Evolutionary conservation across 2,113 vertebrate genomes (phyloP), one percentile per base, ranked within the genome.

Genomic region (Pterocles orientalis): DNA sequence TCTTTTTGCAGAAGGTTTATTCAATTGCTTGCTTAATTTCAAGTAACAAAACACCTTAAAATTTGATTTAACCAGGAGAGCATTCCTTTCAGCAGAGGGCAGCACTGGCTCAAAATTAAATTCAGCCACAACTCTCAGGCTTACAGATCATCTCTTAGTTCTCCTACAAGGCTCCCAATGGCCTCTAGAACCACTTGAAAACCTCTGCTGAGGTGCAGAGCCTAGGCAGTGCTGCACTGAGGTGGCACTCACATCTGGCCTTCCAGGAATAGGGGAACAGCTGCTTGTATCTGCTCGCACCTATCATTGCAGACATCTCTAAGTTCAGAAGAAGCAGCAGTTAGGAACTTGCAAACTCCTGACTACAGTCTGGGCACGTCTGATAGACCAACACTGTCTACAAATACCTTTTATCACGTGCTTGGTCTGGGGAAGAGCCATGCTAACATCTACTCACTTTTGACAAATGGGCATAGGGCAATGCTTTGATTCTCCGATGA

Each of bases 231-330:
- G 58, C 41, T 41, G 41, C 33, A 47, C 15, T 45, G n/a, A 83
- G 62, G 54, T 10, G 20, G 15, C 50, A 78, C 12, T n/a, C 54
- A 8, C 25, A 79, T 10, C 6, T 51, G 61, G 34, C 47, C 69
- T 90, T 41, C 9, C 53, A 71, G 66, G 6, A 68, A 36, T 0
- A 18, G 17, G 4, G 29, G 7, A 82, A 85, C 0, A 75, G 47
- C 18, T 31, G 16, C 23, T 29, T 54, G 14, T 34, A 60, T 48
- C 26, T 54, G 33, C 73, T 29, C 9, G 1, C 21, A 79, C 34
- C 48, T 51, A n/a, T 18, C 61, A 39, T 53, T 0, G 0, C 25
- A 54, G 36, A 10, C 2, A 3, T 3, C 29, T 62, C 41, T 3
- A 31, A 43, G 28, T 71, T 91, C n/a, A 80, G 57, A 60, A 14